Base-by-base conservation (phyloP, 2,113 vertebrate species). In the Phyllopteryx taeniolatus region DNA sequence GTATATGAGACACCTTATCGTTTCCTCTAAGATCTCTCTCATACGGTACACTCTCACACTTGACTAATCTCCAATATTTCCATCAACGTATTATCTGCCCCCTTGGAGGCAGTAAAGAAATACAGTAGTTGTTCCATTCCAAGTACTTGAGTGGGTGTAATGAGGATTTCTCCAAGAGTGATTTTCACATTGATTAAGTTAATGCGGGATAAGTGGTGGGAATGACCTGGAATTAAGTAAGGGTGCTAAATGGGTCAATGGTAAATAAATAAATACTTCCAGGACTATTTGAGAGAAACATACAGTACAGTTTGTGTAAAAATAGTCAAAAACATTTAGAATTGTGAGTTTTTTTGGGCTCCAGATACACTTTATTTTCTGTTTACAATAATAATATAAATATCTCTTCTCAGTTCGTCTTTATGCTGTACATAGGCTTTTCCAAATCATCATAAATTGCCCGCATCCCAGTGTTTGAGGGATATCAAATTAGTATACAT, bases 101-200 rank as follows among this genome's bases (percentile, higher is more conserved):
- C 86, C 76, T 85, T 71, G 74, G 75, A 86, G 81, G 76, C 79
- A 84, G 77, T 83, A 81, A 86, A 87, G 79, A 80, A 80, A 80
- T 77, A 39, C 35, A 39, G 35, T 39, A 80, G 81, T 81, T 83
- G 53, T 75, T 85, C 74, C 83, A 84, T 85, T 86, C 72, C 80
- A 81, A 79, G 84, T 75, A 74, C 82, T 77, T 86, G 81, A 88
- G 88, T 85, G 83, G 86, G 89, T 82, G 84, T 80, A 83, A 87
- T 85, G 79, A 82, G 82, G 71, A 77, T 81, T 81, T 90, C 78
- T 85, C 77, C 77, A 78, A 67, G 63, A 64, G 64, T 79, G 74
- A 63, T 65, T 86, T 64, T 85, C 68, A 81, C 64, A 76, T 76
- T 83, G 67, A 83, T 88, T 87, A 81, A 81, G 72, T 69, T 71